Evolutionary conservation across 2,888 invertebrate species (phyloP).

Genomic region (Blastobasis adustella): DNA sequence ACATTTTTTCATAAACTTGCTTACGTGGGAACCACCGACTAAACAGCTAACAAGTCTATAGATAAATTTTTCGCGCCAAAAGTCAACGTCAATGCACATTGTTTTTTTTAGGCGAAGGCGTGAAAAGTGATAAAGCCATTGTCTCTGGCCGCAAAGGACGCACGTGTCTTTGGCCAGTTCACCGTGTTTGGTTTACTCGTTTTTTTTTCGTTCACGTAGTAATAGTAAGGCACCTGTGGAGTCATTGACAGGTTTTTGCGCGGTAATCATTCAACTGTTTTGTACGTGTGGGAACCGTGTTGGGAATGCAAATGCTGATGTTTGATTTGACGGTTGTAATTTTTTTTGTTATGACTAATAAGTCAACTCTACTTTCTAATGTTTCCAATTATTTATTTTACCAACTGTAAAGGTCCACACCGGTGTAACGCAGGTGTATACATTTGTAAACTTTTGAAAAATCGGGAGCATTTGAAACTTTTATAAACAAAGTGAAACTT

Average conservation of each 20-base stretch:
- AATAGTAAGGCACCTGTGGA: constrained; percentile 55
- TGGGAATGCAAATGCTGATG: too few relatives aligned
- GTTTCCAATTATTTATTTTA: too few relatives aligned
- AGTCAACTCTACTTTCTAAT: too few relatives aligned
- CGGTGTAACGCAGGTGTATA: too few relatives aligned
- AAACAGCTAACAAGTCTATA: constrained; percentile 47
- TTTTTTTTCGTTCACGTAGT: constrained; percentile 29
- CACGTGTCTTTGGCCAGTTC: constrained; percentile 62
- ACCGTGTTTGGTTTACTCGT: constrained; percentile 46
- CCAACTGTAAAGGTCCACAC: too few relatives aligned
- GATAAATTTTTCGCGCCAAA: constrained; percentile 34
- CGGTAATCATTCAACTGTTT: constrained; percentile 38
- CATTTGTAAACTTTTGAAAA: too few relatives aligned
- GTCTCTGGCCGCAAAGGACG: constrained; percentile 65
- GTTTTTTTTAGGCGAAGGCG: constrained; percentile 33
- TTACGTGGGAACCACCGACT: constrained; percentile 25
- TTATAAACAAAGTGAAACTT: too few relatives aligned
- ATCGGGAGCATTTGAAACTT: too few relatives aligned
- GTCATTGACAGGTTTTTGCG: constrained; percentile 44
- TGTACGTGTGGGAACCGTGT: too few relatives aligned
- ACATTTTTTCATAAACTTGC: not conserved
- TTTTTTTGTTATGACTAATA: too few relatives aligned
- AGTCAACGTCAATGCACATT: constrained; percentile 32
- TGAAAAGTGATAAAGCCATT: constrained; percentile 40
- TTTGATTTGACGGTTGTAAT: too few relatives aligned